Conservation (phyloP, 2,113 vertebrate genomes). For the Neotragus moschatus region DNA sequence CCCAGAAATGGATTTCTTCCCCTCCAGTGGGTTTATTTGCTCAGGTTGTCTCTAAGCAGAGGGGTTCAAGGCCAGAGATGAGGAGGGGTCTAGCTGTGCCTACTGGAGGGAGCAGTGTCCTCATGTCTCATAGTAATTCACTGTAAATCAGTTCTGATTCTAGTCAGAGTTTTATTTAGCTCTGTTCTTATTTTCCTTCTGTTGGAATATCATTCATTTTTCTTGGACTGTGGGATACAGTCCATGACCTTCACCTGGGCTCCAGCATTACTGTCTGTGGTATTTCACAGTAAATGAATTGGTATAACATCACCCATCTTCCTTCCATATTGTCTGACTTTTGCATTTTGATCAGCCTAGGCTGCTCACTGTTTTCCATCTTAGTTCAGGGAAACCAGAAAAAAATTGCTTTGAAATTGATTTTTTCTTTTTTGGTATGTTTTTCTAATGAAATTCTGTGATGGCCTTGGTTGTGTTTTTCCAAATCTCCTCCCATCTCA, state of each 20-base stretch:
- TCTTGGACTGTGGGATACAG: not conserved
- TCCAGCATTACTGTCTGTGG: not conserved
- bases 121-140: not conserved
- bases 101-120: not conserved
- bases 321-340: conserved; percentile 39
- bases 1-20: not conserved
- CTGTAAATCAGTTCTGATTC: not conserved
- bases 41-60: conserved; percentile 5
- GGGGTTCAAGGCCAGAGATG: not conserved
- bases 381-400: conserved; percentile 61
- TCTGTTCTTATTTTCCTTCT: conserved; percentile 13
- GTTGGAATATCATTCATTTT: not conserved
- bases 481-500: conserved; percentile 51
- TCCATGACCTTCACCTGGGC: conserved; percentile 51
- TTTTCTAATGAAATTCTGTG: conserved; percentile 70
- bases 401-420: conserved; percentile 71
- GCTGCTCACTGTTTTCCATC: conserved; percentile 68
- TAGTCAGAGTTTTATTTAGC: not conserved
- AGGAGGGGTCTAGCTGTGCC: not conserved
- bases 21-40: conserved; percentile 17
- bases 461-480: conserved; percentile 67
- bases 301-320: not conserved
- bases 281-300: conserved; percentile 64
- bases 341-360: conserved; percentile 52
- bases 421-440: conserved; percentile 45